These are phyloP conservation scores for Apis cerana DNA, from an alignment of 1,140 invertebrate species.

Conservation along the genomic window DNA sequence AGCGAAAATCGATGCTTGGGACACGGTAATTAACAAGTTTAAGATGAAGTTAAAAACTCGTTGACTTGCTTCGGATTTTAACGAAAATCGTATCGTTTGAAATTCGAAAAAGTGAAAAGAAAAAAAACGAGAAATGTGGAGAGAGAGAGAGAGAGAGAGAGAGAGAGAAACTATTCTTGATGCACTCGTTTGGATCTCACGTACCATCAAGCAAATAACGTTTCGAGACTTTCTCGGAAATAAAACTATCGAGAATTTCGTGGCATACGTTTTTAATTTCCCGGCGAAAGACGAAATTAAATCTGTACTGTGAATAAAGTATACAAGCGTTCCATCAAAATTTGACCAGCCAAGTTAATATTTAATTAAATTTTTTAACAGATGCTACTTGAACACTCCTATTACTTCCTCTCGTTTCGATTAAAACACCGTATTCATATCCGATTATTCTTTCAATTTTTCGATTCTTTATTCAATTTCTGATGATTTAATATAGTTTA, in stretches of 20 bases:
- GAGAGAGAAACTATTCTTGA: conserved; percentile 5
- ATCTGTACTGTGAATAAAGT: conserved; percentile 27
- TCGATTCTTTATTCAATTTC: too few relatives aligned
- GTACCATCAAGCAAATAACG: conserved; percentile 24
- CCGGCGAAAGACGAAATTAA: conserved; percentile 32
- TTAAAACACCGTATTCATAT: background rate
- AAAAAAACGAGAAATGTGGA: background rate
- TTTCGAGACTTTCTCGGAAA: conserved; percentile 13
- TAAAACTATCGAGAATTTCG: conserved; percentile 6
- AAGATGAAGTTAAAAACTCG: conserved; percentile 43
- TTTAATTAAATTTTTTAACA: conserved; percentile 42
- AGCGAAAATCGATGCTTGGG: conserved; percentile 38
- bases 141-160: background rate
- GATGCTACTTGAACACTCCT: background rate
- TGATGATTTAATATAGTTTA: too few relatives aligned
- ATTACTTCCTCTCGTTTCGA: background rate
- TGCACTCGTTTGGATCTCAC: background rate
- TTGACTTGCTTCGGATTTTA: conserved; percentile 8
- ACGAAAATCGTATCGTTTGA: conserved; percentile 25
- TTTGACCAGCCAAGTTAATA: conserved; percentile 19
- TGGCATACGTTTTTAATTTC: conserved; percentile 38
- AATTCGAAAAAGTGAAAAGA: conserved; percentile 12
- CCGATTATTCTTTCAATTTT: background rate
- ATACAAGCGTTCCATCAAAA: conserved; percentile 4
- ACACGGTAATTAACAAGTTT: conserved; percentile 52